A percentile compares a stretch with the other conserved stretches of the same genome.
phyloP scores from a whole-genome alignment of 2,797 vertebrate species.

The Melopsittacus undulatus region DNA sequence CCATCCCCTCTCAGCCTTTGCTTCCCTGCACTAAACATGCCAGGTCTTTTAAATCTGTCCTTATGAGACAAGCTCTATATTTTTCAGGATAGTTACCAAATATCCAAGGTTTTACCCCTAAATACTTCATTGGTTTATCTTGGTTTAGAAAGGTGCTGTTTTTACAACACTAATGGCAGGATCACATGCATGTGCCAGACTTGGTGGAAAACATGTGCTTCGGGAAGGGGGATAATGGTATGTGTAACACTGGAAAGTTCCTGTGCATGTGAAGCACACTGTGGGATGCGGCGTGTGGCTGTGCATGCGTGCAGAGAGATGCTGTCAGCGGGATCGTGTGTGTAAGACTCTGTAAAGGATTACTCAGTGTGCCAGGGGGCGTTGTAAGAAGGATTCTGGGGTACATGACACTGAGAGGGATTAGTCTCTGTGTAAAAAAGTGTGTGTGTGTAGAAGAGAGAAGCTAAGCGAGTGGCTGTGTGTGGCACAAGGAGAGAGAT shows the following conservation, averaged over 20 bases:
- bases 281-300: background rate
- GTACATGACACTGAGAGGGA: conserved; percentile 51
- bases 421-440: conserved; percentile 20
- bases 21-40: background rate
- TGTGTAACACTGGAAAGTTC: background rate
- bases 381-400: conserved; percentile 40
- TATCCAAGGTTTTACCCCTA: background rate
- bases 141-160: background rate
- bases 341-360: background rate
- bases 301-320: background rate
- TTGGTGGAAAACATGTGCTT: fast-evolving
- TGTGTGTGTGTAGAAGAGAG: background rate
- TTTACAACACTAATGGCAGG: background rate
- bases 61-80: background rate
- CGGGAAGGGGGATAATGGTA: background rate
- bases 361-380: conserved; percentile 13
- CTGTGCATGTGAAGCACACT: fast-evolving
- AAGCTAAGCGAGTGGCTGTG: background rate
- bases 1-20: background rate
- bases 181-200: background rate
- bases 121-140: background rate
- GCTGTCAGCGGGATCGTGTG: background rate
- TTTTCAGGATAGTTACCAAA: background rate
- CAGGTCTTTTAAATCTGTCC: background rate
- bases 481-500: background rate